Conservation (phyloP, 2,797 vertebrate genomes). For the Meriones psammophilus region DNA sequence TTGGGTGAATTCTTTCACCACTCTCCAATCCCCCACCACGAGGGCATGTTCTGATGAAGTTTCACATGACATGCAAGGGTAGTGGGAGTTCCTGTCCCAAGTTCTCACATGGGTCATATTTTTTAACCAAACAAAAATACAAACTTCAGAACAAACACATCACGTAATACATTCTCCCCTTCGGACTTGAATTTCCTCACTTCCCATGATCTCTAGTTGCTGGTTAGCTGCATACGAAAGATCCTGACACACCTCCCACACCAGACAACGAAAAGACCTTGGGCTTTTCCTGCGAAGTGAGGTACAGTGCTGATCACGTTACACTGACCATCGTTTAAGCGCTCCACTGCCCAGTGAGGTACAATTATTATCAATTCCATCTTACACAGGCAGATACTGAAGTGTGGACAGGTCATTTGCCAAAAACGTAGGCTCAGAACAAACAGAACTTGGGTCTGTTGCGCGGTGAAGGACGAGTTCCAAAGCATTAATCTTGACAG, state of each 20-base stretch:
- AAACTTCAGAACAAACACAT: not conserved
- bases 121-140: not conserved
- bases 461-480: not conserved
- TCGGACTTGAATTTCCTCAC: slow-evolving; percentile 25
- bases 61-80: not conserved
- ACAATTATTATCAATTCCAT: not conserved
- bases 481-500: not conserved
- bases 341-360: not conserved
- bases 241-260: not conserved
- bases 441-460: not conserved
- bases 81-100: not conserved
- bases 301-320: not conserved
- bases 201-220: not conserved
- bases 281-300: not conserved
- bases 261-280: not conserved
- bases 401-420: not conserved
- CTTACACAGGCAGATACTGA: not conserved
- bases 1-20: not conserved
- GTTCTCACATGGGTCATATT: not conserved
- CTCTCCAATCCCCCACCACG: not conserved
- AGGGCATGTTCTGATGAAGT: not conserved
- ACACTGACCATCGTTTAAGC: not conserved
- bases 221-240: not conserved
- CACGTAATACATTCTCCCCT: not conserved
- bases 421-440: not conserved